Conservation (phyloP, 2,888 invertebrate species). For the Andrena bucephala region DNA sequence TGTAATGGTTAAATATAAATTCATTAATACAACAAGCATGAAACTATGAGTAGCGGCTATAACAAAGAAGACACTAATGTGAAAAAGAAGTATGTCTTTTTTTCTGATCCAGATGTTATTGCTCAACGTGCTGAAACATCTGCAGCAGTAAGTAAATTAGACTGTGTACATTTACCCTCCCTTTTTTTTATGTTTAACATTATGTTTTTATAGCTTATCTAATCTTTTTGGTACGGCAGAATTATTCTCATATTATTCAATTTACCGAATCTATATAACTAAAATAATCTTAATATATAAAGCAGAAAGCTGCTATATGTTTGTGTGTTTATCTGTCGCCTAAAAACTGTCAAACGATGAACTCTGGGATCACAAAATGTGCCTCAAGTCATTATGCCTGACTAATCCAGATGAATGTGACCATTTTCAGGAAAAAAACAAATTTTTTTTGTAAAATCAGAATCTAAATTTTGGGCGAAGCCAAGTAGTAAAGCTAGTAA, state of each 20-base stretch:
- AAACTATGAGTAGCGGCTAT: slow-evolving; percentile 76
- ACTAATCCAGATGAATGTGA: too few species aligned
- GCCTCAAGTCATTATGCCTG: too few species aligned
- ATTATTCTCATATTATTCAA: neutral
- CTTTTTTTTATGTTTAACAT: neutral
- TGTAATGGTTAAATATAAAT: slow-evolving; percentile 16
- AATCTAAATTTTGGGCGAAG: too few species aligned
- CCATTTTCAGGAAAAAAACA: too few species aligned
- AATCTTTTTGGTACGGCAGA: neutral
- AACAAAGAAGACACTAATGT: slow-evolving; percentile 71
- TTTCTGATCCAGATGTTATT: slow-evolving; percentile 77
- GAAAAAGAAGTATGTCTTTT: slow-evolving; percentile 79
- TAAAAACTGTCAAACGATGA: too few species aligned
- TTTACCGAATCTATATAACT: too few species aligned
- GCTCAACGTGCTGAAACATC: slow-evolving; percentile 74
- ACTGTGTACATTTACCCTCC: slow-evolving; percentile 8
- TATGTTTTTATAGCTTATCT: neutral
- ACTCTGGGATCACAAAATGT: too few species aligned
- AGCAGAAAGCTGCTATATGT: too few species aligned
- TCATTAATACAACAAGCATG: slow-evolving; percentile 32
- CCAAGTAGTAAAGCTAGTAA: too few species aligned
- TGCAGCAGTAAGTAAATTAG: slow-evolving; percentile 73
- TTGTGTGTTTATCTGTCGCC: too few species aligned
- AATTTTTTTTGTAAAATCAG: too few species aligned
- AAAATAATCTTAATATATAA: too few species aligned